Conservation (phyloP, 1,140 invertebrate genomes). For the Drosophila nikananu region DNA sequence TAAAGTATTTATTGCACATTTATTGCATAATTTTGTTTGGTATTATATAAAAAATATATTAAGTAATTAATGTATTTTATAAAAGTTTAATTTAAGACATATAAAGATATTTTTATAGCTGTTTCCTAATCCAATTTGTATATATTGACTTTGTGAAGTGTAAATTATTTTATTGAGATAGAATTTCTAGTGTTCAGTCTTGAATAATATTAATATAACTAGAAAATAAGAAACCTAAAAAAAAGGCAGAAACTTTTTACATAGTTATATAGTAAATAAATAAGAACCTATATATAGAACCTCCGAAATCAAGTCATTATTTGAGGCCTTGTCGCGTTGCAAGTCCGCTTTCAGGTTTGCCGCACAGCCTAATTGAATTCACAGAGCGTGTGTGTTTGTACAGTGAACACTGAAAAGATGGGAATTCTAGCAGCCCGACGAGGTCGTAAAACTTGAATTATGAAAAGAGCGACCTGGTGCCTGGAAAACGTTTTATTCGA, state of each 20-base stretch:
- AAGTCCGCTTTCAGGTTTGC: conserved; percentile 46
- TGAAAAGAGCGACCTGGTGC: conserved; percentile 4
- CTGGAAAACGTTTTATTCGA: conserved; percentile 75
- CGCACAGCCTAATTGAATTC: conserved; percentile 74
- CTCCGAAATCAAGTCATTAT: conserved; percentile 2
- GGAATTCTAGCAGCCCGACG: conserved; percentile 44
- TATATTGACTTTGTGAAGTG: background rate
- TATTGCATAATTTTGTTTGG: no score
- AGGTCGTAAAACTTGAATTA: conserved; percentile 20
- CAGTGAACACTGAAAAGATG: conserved; percentile 32
- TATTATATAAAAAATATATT: no score
- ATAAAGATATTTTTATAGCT: no score
- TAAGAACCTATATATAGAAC: background rate
- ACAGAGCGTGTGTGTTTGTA: conserved; percentile 48
- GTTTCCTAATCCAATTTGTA: background rate
- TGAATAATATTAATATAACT: background rate
- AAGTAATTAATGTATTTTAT: no score
- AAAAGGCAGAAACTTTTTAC: no score
- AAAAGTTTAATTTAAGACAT: no score
- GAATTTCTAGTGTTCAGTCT: background rate
- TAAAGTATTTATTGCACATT: no score
- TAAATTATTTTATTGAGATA: background rate
- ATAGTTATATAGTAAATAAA: background rate
- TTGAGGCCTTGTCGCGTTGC: conserved; percentile 5
- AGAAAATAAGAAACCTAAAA: background rate